Conservation (phyloP, 2,797 vertebrate species). For the Thamnophis elegans region DNA sequence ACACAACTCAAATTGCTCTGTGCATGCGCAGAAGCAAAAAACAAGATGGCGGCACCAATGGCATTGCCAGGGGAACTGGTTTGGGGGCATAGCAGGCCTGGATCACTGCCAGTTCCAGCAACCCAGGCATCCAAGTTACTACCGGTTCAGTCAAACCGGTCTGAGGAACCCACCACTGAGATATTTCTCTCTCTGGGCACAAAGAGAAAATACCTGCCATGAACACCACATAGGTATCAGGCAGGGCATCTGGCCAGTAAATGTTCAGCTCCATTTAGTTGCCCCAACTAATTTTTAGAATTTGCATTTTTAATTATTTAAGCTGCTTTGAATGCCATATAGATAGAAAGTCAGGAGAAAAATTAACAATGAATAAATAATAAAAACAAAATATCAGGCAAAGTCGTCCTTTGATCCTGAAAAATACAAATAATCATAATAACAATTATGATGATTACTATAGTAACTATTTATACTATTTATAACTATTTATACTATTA, state of each 20-base stretch:
- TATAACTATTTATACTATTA: background rate
- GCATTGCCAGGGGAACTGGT: no score
- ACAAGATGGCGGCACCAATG: no score
- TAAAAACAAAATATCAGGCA: conserved; percentile 1
- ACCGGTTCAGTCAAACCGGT: no score
- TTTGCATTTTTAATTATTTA: background rate
- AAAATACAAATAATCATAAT: background rate
- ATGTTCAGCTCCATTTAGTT: background rate
- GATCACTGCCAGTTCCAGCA: no score
- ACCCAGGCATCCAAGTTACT: no score
- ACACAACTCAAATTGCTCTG: no score
- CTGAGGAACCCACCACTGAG: background rate
- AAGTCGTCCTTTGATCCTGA: background rate
- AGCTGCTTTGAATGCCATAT: background rate
- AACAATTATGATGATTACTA: background rate
- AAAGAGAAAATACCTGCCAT: background rate
- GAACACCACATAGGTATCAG: background rate
- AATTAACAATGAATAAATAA: background rate
- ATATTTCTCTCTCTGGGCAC: background rate
- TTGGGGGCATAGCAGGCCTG: no score
- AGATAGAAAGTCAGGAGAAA: background rate
- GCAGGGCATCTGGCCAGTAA: background rate
- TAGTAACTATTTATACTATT: background rate
- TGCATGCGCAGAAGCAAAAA: no score
- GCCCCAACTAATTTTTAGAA: background rate